A percentile compares a stretch with the other conserved stretches of the same genome.
These are phyloP conservation scores for Venusia cambrica DNA, from an alignment of 2,888 invertebrate species.

Conservation along the genomic window DNA sequence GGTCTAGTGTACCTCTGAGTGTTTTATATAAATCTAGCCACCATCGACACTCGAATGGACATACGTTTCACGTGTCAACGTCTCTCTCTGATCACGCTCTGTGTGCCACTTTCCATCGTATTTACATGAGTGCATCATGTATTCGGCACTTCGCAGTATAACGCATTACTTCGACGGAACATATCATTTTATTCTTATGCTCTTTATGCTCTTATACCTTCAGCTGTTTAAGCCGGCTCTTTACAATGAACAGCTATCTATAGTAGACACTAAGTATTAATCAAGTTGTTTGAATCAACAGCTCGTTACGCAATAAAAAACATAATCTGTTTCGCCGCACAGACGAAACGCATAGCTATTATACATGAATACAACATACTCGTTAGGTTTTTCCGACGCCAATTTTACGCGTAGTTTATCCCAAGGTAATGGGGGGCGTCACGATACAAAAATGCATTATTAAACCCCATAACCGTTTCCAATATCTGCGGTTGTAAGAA, in stretches of 20 bases:
- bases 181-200: no score
- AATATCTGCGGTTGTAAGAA: conserved; percentile 39
- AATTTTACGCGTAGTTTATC: conserved; percentile 68
- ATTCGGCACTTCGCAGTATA: no score
- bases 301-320: conserved; percentile 15
- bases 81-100: no score
- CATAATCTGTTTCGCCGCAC: conserved; percentile 8
- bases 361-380: conserved; percentile 45
- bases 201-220: no score
- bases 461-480: conserved; percentile 65
- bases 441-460: conserved; percentile 71
- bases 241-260: conserved; percentile 30
- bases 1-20: no score
- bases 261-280: no score
- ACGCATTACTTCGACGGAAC: no score
- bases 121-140: no score
- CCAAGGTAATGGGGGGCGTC: conserved; percentile 54
- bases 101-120: no score
- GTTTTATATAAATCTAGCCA: no score
- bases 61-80: no score
- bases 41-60: no score
- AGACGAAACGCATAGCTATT: conserved; percentile 33
- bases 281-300: conserved; percentile 32
- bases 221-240: conserved; percentile 8
- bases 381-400: conserved; percentile 55